Evolutionary conservation across 2,113 vertebrate genomes (phyloP), one percentile per base, ranked within the genome.

Genomic region (Rhinolophus ferrumequinum): DNA sequence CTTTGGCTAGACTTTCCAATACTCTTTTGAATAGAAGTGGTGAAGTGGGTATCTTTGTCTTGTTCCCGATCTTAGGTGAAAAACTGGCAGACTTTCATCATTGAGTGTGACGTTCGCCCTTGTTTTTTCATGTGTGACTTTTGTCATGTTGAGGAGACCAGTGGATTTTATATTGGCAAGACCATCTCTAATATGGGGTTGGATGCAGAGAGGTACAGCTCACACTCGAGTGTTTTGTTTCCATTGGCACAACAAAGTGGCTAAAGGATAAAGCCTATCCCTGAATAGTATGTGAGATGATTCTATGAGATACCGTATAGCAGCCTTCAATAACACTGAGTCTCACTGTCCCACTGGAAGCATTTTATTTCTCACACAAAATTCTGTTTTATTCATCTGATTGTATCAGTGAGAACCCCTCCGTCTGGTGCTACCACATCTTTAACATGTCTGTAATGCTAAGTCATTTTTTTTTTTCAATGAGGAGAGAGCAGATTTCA

Each of bases 301-400:
- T 77, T 58, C 56, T 52, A 5, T 16, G 58, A 28, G 33, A 52
- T 28, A n/a, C 35, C 30, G 38, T 64, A 47, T 52, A 77, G 7
- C 44, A 58, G n/a, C 33, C 24, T 33, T 72, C 66, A 70, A 30
- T 35, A 88, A 58, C 26, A 30, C 6, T 8, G 7, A 4, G 12
- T 82, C 50, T 9, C 33, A 28, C 3, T 84, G 33, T 82, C 22
- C 30, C 21, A 21, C 14, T 33, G 10, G 60, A 21, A 30, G 33
- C 47, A 82, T 86, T 85, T 94, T 69, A 90, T 69, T 90, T 70
- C 50, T 86, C 19, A 56, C 16, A 35, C 21, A 90, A 24, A 93
- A 85, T 93, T 86, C 10, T 73, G 56, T 93, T 69, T 15, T 58
- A 6, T 60, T 8, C 24, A 9, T 72, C 30, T 92, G n/a, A 35